Evolutionary conservation across 2,888 invertebrate genomes (phyloP).

Genomic region (Trichogramma dendrolimi): DNA sequence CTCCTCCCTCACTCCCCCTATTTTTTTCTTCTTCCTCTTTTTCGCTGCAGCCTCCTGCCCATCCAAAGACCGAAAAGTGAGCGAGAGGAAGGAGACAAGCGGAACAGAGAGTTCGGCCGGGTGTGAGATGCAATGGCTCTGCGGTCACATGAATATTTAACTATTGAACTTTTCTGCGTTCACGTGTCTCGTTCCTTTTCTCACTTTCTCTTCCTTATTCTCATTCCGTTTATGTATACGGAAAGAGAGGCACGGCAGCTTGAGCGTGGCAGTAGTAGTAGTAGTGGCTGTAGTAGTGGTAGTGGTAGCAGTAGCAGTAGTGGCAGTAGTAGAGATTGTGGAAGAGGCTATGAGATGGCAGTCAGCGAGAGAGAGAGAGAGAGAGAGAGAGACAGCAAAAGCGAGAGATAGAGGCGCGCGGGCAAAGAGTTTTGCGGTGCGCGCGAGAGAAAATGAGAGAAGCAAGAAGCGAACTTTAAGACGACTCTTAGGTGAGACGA

Average conservation of each 20-base stretch:
- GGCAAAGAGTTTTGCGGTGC: conserved; percentile 33
- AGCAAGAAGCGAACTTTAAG: background rate
- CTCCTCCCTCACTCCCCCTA: conserved; percentile 9
- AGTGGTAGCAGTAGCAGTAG: no score
- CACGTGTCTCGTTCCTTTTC: conserved; percentile 5
- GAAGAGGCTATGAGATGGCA: conserved; percentile 12
- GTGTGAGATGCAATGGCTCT: conserved; percentile 18
- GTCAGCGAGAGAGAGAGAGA: conserved; percentile 21
- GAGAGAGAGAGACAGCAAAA: conserved; percentile 15
- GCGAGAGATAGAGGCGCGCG: conserved; percentile 23
- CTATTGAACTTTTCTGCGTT: conserved; percentile 41
- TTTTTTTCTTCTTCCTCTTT: background rate
- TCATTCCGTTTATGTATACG: conserved; percentile 12
- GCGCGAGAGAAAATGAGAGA: conserved; percentile 16
- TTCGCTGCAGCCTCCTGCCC: conserved; percentile 7
- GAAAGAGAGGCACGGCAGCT: background rate
- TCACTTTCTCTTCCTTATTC: background rate
- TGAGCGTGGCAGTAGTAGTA: no score
- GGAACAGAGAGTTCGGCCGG: background rate
- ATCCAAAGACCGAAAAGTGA: background rate
- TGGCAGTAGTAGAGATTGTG: background rate
- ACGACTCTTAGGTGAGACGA: conserved; percentile 16
- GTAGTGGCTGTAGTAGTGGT: no score
- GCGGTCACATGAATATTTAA: conserved; percentile 44
- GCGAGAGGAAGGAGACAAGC: conserved; percentile 1